These are phyloP conservation scores for Cryptocephalus primarius DNA, from an alignment of 2,888 invertebrate species.

Conservation along the genomic window DNA sequence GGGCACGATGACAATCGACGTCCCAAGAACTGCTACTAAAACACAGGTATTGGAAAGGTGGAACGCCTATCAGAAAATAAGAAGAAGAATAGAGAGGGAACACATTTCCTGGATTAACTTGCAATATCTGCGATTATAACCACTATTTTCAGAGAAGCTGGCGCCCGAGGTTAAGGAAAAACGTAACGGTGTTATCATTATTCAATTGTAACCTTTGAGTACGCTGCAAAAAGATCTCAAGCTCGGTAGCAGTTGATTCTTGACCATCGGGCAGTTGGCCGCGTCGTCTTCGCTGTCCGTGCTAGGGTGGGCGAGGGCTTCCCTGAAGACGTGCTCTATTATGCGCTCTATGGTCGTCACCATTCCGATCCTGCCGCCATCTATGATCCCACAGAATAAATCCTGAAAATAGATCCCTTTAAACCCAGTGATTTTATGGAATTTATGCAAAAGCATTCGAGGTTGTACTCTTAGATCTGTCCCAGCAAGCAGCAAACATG, in stretches of 20 bases:
- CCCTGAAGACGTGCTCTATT: conserved; percentile 84
- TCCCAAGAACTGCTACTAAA: too few species aligned
- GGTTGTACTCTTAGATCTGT: too few species aligned
- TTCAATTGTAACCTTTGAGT: conserved; percentile 50
- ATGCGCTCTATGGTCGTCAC: conserved; percentile 81
- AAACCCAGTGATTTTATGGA: not conserved
- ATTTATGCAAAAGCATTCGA: conserved; percentile 1
- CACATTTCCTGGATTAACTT: too few species aligned
- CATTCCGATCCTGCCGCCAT: conserved; percentile 66
- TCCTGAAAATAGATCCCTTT: conserved; percentile 25
- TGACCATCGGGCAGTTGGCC: conserved; percentile 66
- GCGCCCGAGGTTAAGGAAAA: too few species aligned
- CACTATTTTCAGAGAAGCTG: too few species aligned
- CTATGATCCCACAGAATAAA: conserved; percentile 67
- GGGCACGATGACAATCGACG: too few species aligned
- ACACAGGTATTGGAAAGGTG: too few species aligned
- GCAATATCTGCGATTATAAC: too few species aligned
- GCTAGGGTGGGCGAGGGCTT: conserved; percentile 72
- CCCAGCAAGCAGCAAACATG: too few species aligned
- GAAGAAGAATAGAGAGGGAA: too few species aligned
- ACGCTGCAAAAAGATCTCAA: conserved; percentile 81
- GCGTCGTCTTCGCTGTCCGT: conserved; percentile 73
- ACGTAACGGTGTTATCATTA: too few species aligned
- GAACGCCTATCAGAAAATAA: too few species aligned
- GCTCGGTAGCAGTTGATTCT: conserved; percentile 72